A percentile compares a stretch with the other conserved stretches of the same genome.
Conservation (phyloP, 2,113 vertebrate genomes). For the Ceyx cyanopectus region DNA sequence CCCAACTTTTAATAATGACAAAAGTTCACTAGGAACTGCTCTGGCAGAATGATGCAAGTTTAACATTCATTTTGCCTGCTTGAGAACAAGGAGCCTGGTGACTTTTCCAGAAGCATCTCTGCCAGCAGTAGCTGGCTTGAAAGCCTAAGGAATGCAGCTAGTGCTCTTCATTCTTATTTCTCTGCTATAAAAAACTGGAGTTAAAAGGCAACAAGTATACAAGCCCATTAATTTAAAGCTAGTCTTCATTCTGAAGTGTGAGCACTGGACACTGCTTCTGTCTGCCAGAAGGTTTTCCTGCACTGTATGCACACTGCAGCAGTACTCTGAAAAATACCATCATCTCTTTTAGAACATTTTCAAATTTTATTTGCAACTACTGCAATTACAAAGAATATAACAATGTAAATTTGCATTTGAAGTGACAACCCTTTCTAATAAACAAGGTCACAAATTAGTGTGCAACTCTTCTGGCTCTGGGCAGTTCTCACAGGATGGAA, state of each 20-base stretch:
- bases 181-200: background rate
- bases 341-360: conserved; percentile 49
- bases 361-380: conserved; percentile 92
- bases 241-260: background rate
- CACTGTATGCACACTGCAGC: background rate
- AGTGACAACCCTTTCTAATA: conserved; percentile 87
- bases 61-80: background rate
- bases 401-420: conserved; percentile 84
- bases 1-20: background rate
- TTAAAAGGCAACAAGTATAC: background rate
- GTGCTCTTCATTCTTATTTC: background rate
- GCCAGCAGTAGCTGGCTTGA: background rate
- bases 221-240: background rate
- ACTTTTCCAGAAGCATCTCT: background rate
- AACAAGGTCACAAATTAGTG: conserved; percentile 67
- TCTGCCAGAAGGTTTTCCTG: background rate
- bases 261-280: background rate
- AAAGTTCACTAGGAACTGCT: background rate
- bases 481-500: conserved; percentile 33
- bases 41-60: background rate
- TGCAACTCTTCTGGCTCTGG: conserved; percentile 52
- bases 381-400: conserved; percentile 91
- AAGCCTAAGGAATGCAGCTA: background rate
- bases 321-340: conserved; percentile 61
- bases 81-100: background rate